Evolutionary conservation across 1,140 invertebrate genomes (phyloP), one percentile per base, ranked within the genome.

Genomic region (Andricus grossulariae): DNA sequence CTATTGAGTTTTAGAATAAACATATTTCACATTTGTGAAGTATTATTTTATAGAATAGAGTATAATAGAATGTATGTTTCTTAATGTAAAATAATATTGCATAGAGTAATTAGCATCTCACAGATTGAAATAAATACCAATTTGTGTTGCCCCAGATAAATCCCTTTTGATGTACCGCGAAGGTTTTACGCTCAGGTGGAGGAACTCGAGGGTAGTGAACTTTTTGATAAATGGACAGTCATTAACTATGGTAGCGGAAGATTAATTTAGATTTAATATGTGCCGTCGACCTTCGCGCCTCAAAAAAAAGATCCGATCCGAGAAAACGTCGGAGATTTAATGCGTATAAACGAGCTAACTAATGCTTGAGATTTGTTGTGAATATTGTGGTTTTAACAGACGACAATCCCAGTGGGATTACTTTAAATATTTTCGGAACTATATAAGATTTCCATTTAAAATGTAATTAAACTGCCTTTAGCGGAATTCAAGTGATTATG

Each of bases 251-350:
- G 15, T 66, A 66, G 32, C 32, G 32, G 60, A 66, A 66, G 60
- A 66, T 66, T 66, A 66, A 66, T 66, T 66, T 39, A 66, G 32
- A 66, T 66, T 45, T 66, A 66, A 66, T 66, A 39, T 66, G 32
- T 66, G 60, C 60, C 60, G 32, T 66, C 60, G 60, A 66, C 60
- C 60, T 66, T 66, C n/a, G 60, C 25, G 25, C 15, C 3, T 39
- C 6, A 16, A 60, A 15, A 66, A 66, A 32, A 66, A 32, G 13
- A 39, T 39, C 32, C 21, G 57, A 39, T 66, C 15, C 60, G 32
- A 66, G 60, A 66, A 66, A 66, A 66, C n/a, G 60, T 66, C 60
- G 13, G 25, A 54, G 5, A 39, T 25, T 66, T 66, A 66, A 66
- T 66, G 32, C n/a, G 6, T 66, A 66, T 66, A 66, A 66, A 66